Base-by-base conservation (phyloP, 2,113 vertebrate genomes). In the Pandion haliaetus region DNA sequence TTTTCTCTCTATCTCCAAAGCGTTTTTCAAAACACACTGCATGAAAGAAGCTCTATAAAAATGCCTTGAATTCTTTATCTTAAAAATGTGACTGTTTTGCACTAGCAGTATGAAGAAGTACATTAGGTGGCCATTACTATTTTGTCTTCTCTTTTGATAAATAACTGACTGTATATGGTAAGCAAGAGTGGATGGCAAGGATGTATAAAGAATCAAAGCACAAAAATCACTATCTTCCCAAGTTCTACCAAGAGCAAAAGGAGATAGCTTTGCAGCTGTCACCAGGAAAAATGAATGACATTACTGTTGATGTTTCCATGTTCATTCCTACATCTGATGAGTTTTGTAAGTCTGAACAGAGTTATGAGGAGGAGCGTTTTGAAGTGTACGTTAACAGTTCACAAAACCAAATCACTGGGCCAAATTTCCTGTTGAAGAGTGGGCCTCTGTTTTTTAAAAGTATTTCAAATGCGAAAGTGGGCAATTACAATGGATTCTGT, bases 21-120 rank as follows among this genome's bases (percentile, higher is more conserved):
- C 13, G 5, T 96, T 96, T 95, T 97, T 81, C 69, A 95, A 97
- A 96, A 93, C 66, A 95, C n/a, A 61, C 2, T 3, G 9, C 70
- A 67, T 58, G 78, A 90, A 95, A 87, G 50, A 85, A 97, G 52
- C 15, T 89, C 58, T 76, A 54, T 42, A 91, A 98, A 97, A 83
- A 92, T 62, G 78, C 82, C 82, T 91, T 82, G 85, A 95, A 97
- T 84, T 93, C 65, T 96, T 97, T 93, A 62, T 79, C 77, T 90
- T 72, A 66, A 92, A 92, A 97, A 88, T 83, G 89, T 63, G 79
- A 94, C 63, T 66, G 34, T 45, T 94, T 91, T 93, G 62, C 86
- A 54, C 36, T 71, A 57, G 49, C 79, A 78, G 55, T 66, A 90
- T 59, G 49, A 83, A 94, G 95, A 96, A 91, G n/a, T 91, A 88